Evolutionary conservation across 2,797 vertebrate species (phyloP).

Genomic region (Buphagus erythrorhynchus): DNA sequence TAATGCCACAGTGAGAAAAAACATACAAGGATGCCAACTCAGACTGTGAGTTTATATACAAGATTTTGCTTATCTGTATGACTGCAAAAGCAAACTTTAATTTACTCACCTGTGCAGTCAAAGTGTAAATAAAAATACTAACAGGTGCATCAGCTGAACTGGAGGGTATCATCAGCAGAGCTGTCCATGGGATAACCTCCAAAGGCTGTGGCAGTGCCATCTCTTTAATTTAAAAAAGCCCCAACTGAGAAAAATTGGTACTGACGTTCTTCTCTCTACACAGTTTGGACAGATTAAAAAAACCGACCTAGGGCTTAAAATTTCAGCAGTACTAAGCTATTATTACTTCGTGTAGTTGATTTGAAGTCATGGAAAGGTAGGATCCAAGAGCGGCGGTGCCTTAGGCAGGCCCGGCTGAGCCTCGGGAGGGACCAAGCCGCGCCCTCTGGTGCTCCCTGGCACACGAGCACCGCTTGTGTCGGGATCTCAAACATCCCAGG

Average conservation of each 20-base stretch:
- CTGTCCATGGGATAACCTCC: not conserved
- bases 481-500: not conserved
- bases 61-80: not conserved
- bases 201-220: not conserved
- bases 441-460: not conserved
- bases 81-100: not conserved
- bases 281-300: not conserved
- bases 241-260: not conserved
- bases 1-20: not conserved
- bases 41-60: not conserved
- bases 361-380: not conserved
- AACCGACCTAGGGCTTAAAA: not conserved
- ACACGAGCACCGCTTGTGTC: accelerated
- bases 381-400: not conserved
- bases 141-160: not conserved
- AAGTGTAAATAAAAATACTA: not conserved
- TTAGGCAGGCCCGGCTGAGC: not conserved
- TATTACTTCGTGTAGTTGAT: not conserved
- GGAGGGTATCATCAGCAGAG: not conserved
- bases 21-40: not conserved
- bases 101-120: not conserved
- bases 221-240: not conserved
- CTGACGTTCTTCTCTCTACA: not conserved
- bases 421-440: not conserved
- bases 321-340: not conserved